A percentile compares a stretch with the other conserved stretches of the same genome.
Conservation (phyloP, 1,140 invertebrate species). For the Apolygus lucorum region DNA sequence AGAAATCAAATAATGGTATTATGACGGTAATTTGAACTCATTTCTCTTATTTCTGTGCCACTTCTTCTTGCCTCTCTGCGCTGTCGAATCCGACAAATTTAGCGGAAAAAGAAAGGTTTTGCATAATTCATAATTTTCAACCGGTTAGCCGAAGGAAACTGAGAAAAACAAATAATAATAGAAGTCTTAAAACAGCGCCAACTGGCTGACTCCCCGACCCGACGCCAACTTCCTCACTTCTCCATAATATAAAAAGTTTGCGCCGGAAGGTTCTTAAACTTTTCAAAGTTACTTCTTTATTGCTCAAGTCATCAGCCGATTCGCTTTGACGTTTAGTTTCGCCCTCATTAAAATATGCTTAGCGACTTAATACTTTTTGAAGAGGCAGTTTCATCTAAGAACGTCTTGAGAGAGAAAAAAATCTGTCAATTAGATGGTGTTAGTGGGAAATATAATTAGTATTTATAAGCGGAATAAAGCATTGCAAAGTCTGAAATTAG, state of each 20-base stretch:
- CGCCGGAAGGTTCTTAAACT: slow-evolving; percentile 6
- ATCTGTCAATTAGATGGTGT: not conserved
- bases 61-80: too few species aligned
- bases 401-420: too few species aligned
- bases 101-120: slow-evolving; percentile 1
- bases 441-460: too few species aligned
- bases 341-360: slow-evolving; percentile 13
- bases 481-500: too few species aligned
- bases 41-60: too few species aligned
- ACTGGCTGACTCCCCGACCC: not conserved
- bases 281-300: slow-evolving; percentile 9
- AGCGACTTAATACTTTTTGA: slow-evolving; percentile 6
- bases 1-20: too few species aligned
- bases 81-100: not conserved
- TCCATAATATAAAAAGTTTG: slow-evolving; percentile 13
- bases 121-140: slow-evolving; percentile 14
- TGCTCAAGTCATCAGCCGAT: slow-evolving; percentile 12
- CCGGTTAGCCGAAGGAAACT: slow-evolving; percentile 4
- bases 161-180: slow-evolving; percentile 15
- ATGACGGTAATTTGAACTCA: too few species aligned
- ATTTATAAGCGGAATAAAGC: too few species aligned
- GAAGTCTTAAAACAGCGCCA: slow-evolving; percentile 11
- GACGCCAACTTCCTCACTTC: not conserved
- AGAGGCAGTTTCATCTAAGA: not conserved
- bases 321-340: slow-evolving; percentile 13